Percentiles rank a stretch among this genome's conserved stretches.
Evolutionary conservation across 2,113 vertebrate genomes (phyloP).

Genomic region (Cnemophilus loriae): DNA sequence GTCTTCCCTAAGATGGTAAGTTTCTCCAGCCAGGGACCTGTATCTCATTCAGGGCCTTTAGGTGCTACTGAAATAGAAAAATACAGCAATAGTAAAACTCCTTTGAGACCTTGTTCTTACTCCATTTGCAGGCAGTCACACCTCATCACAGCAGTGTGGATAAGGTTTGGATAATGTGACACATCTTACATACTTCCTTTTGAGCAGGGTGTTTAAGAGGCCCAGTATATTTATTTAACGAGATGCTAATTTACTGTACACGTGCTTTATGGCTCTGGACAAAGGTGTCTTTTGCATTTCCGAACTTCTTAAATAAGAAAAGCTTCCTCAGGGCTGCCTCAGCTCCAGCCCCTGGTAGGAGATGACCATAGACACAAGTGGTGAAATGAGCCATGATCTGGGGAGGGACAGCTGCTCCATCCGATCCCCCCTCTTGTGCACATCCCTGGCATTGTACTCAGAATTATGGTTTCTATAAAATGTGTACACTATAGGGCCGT

Average conservation of each 20-base stretch:
- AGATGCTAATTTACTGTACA: not conserved
- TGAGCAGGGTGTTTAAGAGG: not conserved
- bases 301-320: not conserved
- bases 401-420: not conserved
- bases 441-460: not conserved
- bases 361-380: not conserved
- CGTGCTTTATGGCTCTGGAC: not conserved
- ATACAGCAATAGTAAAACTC: not conserved
- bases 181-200: not conserved
- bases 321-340: not conserved
- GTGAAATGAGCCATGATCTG: not conserved
- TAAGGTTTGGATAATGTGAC: not conserved
- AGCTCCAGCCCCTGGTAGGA: not conserved
- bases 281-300: not conserved
- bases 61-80: not conserved
- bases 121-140: not conserved
- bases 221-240: not conserved
- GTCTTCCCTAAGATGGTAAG: not conserved
- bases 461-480: not conserved
- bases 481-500: rapidly evolving
- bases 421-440: rapidly evolving
- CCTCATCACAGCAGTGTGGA: not conserved
- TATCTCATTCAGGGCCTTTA: not conserved
- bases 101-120: not conserved
- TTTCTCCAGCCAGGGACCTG: not conserved